Base-by-base conservation (phyloP, 2,113 vertebrate species). In the Vireo altiloquus region DNA sequence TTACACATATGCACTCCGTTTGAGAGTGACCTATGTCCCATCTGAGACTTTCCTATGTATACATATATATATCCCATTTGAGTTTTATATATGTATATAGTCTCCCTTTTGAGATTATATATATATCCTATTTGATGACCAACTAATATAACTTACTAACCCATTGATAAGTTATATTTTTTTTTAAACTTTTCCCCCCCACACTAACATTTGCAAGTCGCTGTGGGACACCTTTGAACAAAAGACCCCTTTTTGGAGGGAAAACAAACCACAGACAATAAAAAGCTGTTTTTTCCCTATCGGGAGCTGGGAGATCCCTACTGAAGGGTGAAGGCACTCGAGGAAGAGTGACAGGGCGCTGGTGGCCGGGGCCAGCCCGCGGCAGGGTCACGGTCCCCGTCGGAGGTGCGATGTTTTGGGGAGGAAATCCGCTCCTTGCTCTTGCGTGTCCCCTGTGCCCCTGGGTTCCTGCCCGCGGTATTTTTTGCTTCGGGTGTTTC, bases 391-490 rank as follows among this genome's bases (percentile, higher is more conserved):
- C 64, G 4, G 2, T 52, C n/a, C 4, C 40, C 12, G 2, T 37
- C 5, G 18, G 91, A 68, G 91, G 66, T 50, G 89, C 10, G 21
- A 66, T 85, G 90, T 77, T 79, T 64, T 42, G 74, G 59, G 81
- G 49, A 94, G 97, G 97, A 97, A 97, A 97, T 96, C 95, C 93
- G 80, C 77, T 90, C 69, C 85, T 65, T 37, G 87, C 92, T 82
- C 90, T 54, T 25, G 60, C 9, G 24, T 54, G 83, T 94, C 91
- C 90, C 76, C 85, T 46, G 88, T 74, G 91, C 91, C 92, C 87
- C 94, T 37, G 85, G 79, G 87, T 94, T 95, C 95, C 94, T 95
- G 95, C 44, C 70, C 15, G 9, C 4, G 66, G 82, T 94, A 70
- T 89, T 96, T 96, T 96, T 84, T 84, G 92, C 92, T 11, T 37